Percentiles rank a stretch among this genome's conserved stretches.
phyloP scores from a whole-genome alignment of 2,113 vertebrate genomes.

The Telmatochromis brachygnathus region DNA sequence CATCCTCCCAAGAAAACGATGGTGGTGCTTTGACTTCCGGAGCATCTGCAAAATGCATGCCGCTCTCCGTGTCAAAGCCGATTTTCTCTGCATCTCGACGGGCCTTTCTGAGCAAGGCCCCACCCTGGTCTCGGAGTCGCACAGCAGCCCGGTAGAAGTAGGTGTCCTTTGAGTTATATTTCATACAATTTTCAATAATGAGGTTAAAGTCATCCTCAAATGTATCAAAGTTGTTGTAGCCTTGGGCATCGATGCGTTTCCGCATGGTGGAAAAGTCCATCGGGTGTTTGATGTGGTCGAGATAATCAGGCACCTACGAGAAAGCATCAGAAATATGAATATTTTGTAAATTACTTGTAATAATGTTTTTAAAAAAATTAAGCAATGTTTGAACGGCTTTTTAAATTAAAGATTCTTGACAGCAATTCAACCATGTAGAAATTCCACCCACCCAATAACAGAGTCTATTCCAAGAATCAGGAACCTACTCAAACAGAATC shows the following conservation, averaged over 20 bases:
- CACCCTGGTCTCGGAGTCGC: slow-evolving; percentile 91
- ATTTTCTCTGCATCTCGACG: slow-evolving; percentile 80
- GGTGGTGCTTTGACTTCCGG: slow-evolving; percentile 76
- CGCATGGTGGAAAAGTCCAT: slow-evolving; percentile 98
- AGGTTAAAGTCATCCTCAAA: slow-evolving; percentile 94
- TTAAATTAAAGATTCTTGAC: neutral
- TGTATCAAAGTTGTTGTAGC: slow-evolving; percentile 82
- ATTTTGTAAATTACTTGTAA: neutral
- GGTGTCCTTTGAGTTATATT: slow-evolving; percentile 96
- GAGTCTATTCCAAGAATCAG: neutral
- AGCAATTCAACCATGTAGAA: neutral
- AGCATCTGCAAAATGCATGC: slow-evolving; percentile 83
- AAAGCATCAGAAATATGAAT: neutral
- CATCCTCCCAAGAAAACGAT: slow-evolving; percentile 93
- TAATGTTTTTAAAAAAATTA: neutral
- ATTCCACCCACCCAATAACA: neutral
- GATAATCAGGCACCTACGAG: slow-evolving; percentile 89
- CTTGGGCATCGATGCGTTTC: slow-evolving; percentile 82
- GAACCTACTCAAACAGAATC: neutral
- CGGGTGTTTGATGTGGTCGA: slow-evolving; percentile 89
- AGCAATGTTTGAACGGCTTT: neutral
- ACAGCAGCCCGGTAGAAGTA: slow-evolving; percentile 91
- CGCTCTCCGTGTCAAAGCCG: slow-evolving; percentile 85
- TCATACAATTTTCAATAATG: slow-evolving; percentile 93
- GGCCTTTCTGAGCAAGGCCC: slow-evolving; percentile 85